phyloP scores from a whole-genome alignment of 2,888 invertebrate genomes.

The Drosophila anomalipes region DNA sequence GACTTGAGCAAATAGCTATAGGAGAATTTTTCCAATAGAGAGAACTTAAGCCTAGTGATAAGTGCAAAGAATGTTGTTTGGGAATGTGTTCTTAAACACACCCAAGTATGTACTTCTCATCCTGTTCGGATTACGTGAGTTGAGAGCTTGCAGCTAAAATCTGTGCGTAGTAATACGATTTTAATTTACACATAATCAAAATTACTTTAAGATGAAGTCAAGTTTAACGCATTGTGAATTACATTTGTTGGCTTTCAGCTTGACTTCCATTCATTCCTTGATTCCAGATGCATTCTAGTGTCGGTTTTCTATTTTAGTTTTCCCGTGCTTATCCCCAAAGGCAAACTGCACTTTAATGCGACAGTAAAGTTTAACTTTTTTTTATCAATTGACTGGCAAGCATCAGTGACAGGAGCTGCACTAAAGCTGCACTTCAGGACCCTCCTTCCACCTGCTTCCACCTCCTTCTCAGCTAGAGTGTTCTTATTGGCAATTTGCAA shows the following conservation, averaged over 20 bases:
- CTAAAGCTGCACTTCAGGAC: constrained; percentile 9
- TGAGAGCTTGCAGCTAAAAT: neutral
- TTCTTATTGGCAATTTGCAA: constrained; percentile 43
- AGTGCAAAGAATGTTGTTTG: neutral
- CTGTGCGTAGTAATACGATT: neutral
- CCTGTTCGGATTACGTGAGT: neutral
- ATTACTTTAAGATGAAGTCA: neutral
- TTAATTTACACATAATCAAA: neutral
- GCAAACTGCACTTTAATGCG: constrained; percentile 28
- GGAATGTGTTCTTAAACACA: neutral
- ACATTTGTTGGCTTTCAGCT: neutral
- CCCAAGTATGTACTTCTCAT: neutral
- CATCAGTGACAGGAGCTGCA: constrained; percentile 45
- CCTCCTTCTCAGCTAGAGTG: neutral
- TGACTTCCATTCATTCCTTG: neutral
- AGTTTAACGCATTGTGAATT: neutral
- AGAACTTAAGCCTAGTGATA: neutral
- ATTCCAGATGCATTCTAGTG: neutral
- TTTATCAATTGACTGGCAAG: constrained; percentile 47
- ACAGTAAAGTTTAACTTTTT: constrained; percentile 27
- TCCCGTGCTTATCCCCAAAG: constrained; percentile 4
- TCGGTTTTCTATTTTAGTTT: neutral
- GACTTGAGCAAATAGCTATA: neutral
- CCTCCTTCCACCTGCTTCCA: too few species aligned
- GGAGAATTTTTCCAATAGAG: neutral